Evolutionary conservation across 2,797 vertebrate species (phyloP), one percentile per base, ranked within the genome.

Genomic region (Poeciliopsis infans): DNA sequence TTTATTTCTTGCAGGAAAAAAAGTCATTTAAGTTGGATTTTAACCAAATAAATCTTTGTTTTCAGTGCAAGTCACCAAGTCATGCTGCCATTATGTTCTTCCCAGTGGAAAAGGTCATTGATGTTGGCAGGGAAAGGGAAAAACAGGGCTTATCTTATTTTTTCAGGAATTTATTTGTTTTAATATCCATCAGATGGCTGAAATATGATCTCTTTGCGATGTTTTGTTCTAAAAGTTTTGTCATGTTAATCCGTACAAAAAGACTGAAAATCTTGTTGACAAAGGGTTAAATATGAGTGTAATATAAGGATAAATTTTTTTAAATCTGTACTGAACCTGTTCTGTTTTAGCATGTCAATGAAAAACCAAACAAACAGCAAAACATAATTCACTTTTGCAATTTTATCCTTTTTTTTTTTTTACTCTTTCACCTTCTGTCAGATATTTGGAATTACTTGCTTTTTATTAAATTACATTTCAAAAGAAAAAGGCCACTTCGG

Each of bases 51-150:
- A 64, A 75, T 64, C 39, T 1, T 53, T 47, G 43, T 74, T 73
- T 23, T 85, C 33, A 39, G 11, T 76, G 64, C 1, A 76, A 74
- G 85, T 85, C 84, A 87, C 84, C 78, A 45, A 74, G 76, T 80
- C 55, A n/a, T 85, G 93, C 93, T 93, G 86, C 89, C 81, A 83
- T 91, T 43, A 7, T n/a, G 11, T 39, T 68, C 18, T 23, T 68
- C 64, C 36, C 43, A n/a, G 66, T 25, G 36, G 39, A 68, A 41
- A 68, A 41, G 7, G 23, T 68, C 64, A 69, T 39, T 25, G 39
- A 43, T 69, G 41, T 69, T 69, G 39, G 11, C 64, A 43, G 39
- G 43, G 39, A 13, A 41, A 69, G 36, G 20, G 25, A 25, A 39
- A 43, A n/a, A 6, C 10, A 25, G 11, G 3, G 1, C n/a, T 25